Evolutionary conservation across 1,140 invertebrate genomes (phyloP), one percentile per base, ranked within the genome.

Genomic region (Aphis gossypii): DNA sequence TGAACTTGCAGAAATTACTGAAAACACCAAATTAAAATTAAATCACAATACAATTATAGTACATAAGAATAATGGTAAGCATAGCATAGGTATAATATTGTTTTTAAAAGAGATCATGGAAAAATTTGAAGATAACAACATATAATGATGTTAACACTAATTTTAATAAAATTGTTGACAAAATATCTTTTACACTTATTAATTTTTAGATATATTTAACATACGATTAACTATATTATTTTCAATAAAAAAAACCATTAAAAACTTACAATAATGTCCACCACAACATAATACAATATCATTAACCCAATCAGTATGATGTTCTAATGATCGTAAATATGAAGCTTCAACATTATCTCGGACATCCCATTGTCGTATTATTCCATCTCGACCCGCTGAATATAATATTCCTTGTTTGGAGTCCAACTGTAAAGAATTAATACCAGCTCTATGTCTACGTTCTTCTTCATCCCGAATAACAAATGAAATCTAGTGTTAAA

Each of bases 251-350:
- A 38, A 83, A 83, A 84, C 35, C 35, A 35, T 35, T 35, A 46
- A 46, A 23, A 30, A 95, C 96, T 95, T 95, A 98, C 98, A 96
- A 96, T 99, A 99, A 96, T 98, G 97, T 54, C 99, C 99, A 94
- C 98, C 97, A 96, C 99, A 99, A 95, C 99, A 99, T 2, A 99
- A 96, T 21, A 99, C 98, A 95, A 99, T 99, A 96, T 99, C 99
- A 96, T 99, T 99, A 25, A 99, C 99, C 99, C 99, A 99, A 95
- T 99, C 99, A 35, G 99, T 99, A 95, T 99, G 99, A 96, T 99
- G 99, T 95, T 98, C 98, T 97, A 98, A 98, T 4, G 99, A 99
- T 95, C 99, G 98, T 82, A 99, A 97, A 95, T 99, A 99, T 86
- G 97, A 97, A 94, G 99, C 98, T 95, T 97, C 96, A 91, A 96